These are phyloP conservation scores for Liasis olivaceus DNA, from an alignment of 2,797 vertebrate species.

Conservation along the genomic window DNA sequence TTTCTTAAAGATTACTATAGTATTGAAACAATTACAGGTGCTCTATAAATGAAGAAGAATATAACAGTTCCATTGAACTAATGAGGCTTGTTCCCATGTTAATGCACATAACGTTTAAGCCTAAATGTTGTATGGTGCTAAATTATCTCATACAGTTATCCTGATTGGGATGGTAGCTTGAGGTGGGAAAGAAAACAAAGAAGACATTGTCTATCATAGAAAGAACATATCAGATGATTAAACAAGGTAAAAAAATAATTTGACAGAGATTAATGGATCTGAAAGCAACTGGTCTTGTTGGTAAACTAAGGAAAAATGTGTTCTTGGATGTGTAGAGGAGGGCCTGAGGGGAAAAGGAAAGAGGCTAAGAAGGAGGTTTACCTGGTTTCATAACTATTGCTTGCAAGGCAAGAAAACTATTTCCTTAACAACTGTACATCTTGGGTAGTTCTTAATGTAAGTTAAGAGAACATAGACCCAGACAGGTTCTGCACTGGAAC, in stretches of 20 bases:
- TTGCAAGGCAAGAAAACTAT: slow-evolving; percentile 11
- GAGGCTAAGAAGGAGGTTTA: neutral
- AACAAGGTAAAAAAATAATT: slow-evolving; percentile 10
- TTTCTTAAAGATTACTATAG: neutral
- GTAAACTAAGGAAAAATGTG: slow-evolving; percentile 15
- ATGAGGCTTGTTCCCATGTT: neutral
- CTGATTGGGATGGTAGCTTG: neutral
- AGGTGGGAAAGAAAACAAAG: neutral
- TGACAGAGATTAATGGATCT: slow-evolving; percentile 28
- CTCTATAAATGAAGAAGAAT: neutral
- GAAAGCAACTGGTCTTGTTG: slow-evolving; percentile 20
- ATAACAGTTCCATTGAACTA: neutral
- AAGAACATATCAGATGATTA: neutral
- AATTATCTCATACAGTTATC: neutral
- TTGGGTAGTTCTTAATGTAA: neutral
- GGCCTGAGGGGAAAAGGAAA: neutral
- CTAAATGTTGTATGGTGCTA: neutral
- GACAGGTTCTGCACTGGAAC: neutral
- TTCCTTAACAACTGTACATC: neutral
- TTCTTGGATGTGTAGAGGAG: neutral
- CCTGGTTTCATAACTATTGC: neutral
- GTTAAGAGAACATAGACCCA: neutral
- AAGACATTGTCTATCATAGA: neutral
- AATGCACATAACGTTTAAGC: neutral
- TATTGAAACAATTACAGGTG: neutral